phyloP scores from a whole-genome alignment of 2,113 vertebrate genomes.

The Poecilia latipinna region DNA sequence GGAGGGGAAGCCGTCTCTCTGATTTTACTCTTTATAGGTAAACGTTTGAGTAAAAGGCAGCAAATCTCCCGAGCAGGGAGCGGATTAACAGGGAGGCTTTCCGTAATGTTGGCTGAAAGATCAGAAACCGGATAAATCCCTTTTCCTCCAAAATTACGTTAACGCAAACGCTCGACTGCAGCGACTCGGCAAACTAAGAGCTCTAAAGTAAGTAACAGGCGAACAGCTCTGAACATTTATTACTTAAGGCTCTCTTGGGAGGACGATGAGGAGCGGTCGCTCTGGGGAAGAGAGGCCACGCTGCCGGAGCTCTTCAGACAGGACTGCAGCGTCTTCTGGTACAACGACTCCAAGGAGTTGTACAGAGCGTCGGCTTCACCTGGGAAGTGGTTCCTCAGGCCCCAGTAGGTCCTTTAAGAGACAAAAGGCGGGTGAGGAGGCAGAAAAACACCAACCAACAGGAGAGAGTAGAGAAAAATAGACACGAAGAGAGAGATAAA shows the following conservation, averaged over 20 bases:
- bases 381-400: constrained; percentile 94
- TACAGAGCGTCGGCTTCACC: constrained; percentile 89
- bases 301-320: constrained; percentile 92
- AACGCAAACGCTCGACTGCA: background rate
- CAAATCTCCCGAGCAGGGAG: background rate
- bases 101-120: background rate
- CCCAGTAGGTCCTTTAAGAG: constrained; percentile 89
- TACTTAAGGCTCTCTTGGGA: constrained; percentile 99
- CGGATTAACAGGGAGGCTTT: background rate
- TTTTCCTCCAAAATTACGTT: background rate
- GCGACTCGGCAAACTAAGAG: background rate
- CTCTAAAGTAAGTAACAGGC: background rate
- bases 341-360: constrained; percentile 91
- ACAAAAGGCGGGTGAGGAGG: constrained; percentile 2
- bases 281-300: constrained; percentile 93
- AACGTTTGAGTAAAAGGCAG: too few species aligned
- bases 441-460: background rate
- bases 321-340: constrained; percentile 93
- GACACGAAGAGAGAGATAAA: background rate
- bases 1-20: too few species aligned
- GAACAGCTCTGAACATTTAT: background rate
- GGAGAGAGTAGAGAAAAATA: constrained; percentile 3
- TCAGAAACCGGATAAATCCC: background rate
- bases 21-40: too few species aligned
- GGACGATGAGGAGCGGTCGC: constrained; percentile 96